phyloP scores from a whole-genome alignment of 2,113 vertebrate genomes.

The Serinus canaria region DNA sequence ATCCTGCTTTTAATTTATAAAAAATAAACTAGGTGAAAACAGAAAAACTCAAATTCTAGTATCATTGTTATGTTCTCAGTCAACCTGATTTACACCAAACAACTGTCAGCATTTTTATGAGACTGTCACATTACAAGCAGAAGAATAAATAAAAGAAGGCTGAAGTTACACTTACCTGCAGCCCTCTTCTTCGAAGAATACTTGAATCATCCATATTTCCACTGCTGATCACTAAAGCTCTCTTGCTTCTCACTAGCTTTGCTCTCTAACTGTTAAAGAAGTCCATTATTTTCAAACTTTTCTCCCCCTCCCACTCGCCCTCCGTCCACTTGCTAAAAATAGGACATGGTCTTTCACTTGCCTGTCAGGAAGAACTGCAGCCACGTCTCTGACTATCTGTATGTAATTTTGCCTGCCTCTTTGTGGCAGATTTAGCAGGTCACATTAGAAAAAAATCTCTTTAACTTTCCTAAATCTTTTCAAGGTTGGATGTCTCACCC shows the following conservation, averaged over 20 bases:
- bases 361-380: slow-evolving; percentile 45
- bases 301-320: background rate
- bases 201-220: slow-evolving; percentile 80
- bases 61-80: background rate
- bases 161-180: slow-evolving; percentile 78
- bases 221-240: slow-evolving; percentile 32
- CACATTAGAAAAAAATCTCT: slow-evolving; percentile 35
- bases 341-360: slow-evolving; percentile 44
- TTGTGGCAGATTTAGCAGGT: slow-evolving; percentile 43
- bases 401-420: slow-evolving; percentile 44
- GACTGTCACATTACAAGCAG: background rate
- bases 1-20: background rate
- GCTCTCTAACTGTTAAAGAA: slow-evolving; percentile 39
- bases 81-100: background rate
- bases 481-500: slow-evolving; percentile 31
- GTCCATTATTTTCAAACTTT: slow-evolving; percentile 61
- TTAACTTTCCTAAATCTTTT: slow-evolving; percentile 11
- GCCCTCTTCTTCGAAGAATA: slow-evolving; percentile 78
- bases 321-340: slow-evolving; percentile 34
- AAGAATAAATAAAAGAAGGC: background rate
- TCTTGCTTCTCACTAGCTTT: slow-evolving; percentile 35
- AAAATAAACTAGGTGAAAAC: background rate
- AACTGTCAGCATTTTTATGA: background rate
- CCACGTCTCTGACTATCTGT: slow-evolving; percentile 29
- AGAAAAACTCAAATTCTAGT: background rate